phyloP scores from a whole-genome alignment of 1,140 invertebrate species.

The Anagrus nilaparvatae region DNA sequence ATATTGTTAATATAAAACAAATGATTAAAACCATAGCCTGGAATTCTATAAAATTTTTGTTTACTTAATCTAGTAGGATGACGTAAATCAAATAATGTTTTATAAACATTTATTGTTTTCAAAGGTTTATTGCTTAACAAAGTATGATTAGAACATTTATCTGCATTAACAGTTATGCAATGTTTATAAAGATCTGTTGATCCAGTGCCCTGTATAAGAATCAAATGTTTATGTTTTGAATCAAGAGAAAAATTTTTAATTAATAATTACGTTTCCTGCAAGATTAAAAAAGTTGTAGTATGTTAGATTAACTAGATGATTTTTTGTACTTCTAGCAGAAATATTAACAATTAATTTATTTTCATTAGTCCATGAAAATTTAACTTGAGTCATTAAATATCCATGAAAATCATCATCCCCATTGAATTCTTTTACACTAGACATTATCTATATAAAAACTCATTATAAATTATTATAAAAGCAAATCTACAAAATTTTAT shows the following conservation, averaged over 20 bases:
- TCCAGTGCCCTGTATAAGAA: slow-evolving; percentile 28
- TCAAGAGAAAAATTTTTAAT: neutral
- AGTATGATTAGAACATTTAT: slow-evolving; percentile 42
- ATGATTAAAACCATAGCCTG: slow-evolving; percentile 59
- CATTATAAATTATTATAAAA: slow-evolving; percentile 2
- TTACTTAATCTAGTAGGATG: slow-evolving; percentile 43
- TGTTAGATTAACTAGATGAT: slow-evolving; percentile 54
- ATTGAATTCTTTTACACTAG: slow-evolving; percentile 45
- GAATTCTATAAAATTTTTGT: slow-evolving; percentile 36
- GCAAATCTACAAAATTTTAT: too few relatives aligned
- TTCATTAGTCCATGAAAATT: slow-evolving; percentile 48
- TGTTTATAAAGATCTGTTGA: slow-evolving; percentile 44
- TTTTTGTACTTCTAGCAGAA: slow-evolving; percentile 44
- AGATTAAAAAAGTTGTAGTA: slow-evolving; percentile 64
- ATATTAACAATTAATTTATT: slow-evolving; percentile 53
- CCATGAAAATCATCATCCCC: slow-evolving; percentile 53
- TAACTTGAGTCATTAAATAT: slow-evolving; percentile 41
- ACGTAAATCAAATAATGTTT: slow-evolving; percentile 61
- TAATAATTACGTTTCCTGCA: slow-evolving; percentile 44
- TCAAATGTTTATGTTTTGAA: neutral
- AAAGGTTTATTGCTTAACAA: slow-evolving; percentile 18
- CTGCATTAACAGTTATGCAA: slow-evolving; percentile 44
- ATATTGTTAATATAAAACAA: slow-evolving; percentile 57
- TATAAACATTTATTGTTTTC: slow-evolving; percentile 39
- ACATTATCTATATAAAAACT: slow-evolving; percentile 26